phyloP scores from a whole-genome alignment of 2,888 invertebrate species.

The Drosophila leonis region DNA sequence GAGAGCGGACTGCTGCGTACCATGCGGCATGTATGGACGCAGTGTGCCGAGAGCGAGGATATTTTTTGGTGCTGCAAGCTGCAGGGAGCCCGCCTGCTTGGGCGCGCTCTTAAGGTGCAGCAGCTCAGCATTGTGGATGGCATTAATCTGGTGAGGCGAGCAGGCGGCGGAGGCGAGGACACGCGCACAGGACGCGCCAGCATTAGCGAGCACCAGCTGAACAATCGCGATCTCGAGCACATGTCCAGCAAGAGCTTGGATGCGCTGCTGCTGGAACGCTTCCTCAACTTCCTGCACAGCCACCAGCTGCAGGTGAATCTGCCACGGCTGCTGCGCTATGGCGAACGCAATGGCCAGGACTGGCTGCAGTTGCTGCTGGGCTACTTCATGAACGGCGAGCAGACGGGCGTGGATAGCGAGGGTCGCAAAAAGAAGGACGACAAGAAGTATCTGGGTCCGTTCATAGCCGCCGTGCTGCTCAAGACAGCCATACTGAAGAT shows the following conservation, averaged over 20 bases:
- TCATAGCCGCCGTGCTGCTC: constrained; percentile 89
- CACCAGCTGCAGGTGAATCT: constrained; percentile 87
- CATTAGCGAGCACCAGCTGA: constrained; percentile 85
- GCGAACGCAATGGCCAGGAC: constrained; percentile 84
- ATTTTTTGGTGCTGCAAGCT: constrained; percentile 90
- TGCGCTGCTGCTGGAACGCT: constrained; percentile 87
- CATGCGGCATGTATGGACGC: constrained; percentile 84
- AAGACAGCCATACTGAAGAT: constrained; percentile 91
- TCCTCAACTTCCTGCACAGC: constrained; percentile 87
- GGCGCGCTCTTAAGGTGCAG: constrained; percentile 88
- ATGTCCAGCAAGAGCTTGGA: constrained; percentile 88
- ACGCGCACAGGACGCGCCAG: constrained; percentile 82
- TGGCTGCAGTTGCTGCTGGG: constrained; percentile 84
- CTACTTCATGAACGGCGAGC: constrained; percentile 70
- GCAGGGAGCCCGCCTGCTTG: constrained; percentile 89
- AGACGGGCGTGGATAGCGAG: constrained; percentile 83
- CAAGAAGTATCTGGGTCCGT: constrained; percentile 88
- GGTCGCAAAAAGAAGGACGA: constrained; percentile 87
- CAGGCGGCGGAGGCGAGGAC: constrained; percentile 56
- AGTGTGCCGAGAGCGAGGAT: constrained; percentile 88
- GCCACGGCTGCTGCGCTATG: constrained; percentile 86
- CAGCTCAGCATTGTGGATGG: constrained; percentile 88
- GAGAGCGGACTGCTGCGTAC: constrained; percentile 82
- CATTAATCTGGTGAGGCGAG: constrained; percentile 86
- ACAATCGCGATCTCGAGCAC: constrained; percentile 88